Base-by-base conservation (phyloP, 2,113 vertebrate genomes). In the Neomonachus schauinslandi region DNA sequence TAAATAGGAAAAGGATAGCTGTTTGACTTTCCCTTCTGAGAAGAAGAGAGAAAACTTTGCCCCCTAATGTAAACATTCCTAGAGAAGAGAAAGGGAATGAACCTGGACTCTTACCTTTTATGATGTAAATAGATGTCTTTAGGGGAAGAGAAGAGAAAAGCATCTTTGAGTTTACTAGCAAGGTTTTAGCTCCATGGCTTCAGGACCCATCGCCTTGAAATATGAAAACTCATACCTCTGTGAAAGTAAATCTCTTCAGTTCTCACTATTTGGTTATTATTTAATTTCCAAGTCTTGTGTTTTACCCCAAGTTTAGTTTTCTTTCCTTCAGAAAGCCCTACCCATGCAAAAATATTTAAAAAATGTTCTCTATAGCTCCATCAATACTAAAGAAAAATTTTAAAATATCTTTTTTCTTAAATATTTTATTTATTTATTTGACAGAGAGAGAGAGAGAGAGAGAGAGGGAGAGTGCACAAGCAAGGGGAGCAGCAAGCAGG, bases 281-380 rank as follows among this genome's bases (percentile, higher is more conserved):
- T 84, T 79, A 77, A 57, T 15, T 36, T 72, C 8, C 18, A 49
- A 65, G 79, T 7, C 63, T 93, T 88, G 24, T 67, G 49, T 87
- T 94, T 81, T 91, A 87, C 24, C 24, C 10, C 74, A 82, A 26
- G 31, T 87, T 87, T 51, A 76, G n/a, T n/a, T 93, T 96, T 85
- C 53, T 96, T 90, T 90, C 33, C 84, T 85, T 89, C 10, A 39
- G 16, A 92, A 53, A 63, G 28, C 42, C 16, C 22, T 89, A 80
- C 24, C 31, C 19, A 85, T 1, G 2, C 49, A 89, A 84, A 96
- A 89, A 33, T 31, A 83, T 36, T 69, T 42, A 28, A 16, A 86
- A 69, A 95, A 89, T 18, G 14, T n/a, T 59, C 28, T 94, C 8
- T 26, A n/a, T 19, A 88, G 67, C 24, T 39, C 53, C 21, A 65